These are phyloP conservation scores for Pachyramphus minor DNA, from an alignment of 2,113 vertebrate species.

Conservation along the genomic window DNA sequence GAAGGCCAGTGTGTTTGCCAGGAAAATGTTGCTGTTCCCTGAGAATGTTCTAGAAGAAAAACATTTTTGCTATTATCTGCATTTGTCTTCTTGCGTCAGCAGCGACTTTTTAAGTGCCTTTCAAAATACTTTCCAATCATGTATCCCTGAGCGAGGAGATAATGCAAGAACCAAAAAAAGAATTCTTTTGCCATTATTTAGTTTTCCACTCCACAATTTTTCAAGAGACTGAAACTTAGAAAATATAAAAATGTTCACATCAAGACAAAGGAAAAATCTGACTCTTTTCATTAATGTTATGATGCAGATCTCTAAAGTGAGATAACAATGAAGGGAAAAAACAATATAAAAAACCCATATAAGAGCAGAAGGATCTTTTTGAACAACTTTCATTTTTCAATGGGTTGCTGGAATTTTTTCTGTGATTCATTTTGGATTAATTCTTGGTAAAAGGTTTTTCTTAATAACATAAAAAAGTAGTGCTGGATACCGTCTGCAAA, in stretches of 20 bases:
- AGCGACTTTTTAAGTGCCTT: background rate
- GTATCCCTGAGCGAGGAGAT: background rate
- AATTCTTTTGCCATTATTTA: background rate
- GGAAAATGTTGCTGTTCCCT: background rate
- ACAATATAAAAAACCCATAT: background rate
- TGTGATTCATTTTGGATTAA: background rate
- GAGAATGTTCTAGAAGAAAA: background rate
- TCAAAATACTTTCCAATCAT: background rate
- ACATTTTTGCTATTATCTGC: background rate
- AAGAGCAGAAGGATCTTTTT: background rate
- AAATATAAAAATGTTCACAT: background rate
- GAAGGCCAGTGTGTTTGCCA: background rate
- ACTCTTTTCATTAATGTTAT: background rate
- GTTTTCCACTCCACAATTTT: background rate
- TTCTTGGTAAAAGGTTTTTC: background rate
- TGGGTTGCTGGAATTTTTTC: background rate
- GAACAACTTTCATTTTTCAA: background rate
- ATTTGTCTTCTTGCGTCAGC: background rate
- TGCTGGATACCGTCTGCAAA: background rate
- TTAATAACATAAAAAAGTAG: background rate
- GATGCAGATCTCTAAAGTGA: background rate
- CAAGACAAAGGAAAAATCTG: background rate
- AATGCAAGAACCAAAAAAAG: background rate
- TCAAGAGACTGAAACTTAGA: background rate
- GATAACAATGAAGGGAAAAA: background rate